A percentile compares a stretch with the other conserved stretches of the same genome.
Conservation (phyloP, 53 echinoderm and acorn worm genomes). For the Henricia sp. region DNA sequence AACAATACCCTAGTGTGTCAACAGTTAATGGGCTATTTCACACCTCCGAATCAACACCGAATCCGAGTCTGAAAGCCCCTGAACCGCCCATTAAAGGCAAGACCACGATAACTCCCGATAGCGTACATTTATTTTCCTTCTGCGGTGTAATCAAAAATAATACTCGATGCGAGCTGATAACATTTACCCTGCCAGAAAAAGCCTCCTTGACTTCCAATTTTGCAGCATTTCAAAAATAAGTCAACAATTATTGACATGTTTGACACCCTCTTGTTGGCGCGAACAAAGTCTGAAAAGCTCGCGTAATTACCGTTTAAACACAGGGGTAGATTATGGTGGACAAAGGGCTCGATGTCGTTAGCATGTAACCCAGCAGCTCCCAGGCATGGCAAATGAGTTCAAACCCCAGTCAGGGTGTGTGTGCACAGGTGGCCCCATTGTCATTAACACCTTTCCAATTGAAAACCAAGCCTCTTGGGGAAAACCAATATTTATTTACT, state of each 20-base stretch:
- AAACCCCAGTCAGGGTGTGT: neutral
- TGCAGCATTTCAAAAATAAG: constrained; percentile 33
- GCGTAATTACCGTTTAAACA: constrained; percentile 40
- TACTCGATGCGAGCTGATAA: constrained; percentile 20
- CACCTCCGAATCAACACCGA: constrained; percentile 40
- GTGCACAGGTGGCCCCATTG: constrained; percentile 39
- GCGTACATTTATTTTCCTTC: neutral
- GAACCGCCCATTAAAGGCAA: constrained; percentile 44
- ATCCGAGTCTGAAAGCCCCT: neutral
- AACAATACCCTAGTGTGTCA: constrained; percentile 7
- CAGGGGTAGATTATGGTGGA: constrained; percentile 31
- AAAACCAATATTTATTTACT: constrained; percentile 21
- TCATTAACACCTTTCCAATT: constrained; percentile 59
- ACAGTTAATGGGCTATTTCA: constrained; percentile 53
- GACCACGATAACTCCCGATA: constrained; percentile 18
- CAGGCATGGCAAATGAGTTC: neutral
- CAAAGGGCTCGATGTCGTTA: constrained; percentile 23
- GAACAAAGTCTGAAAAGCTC: constrained; percentile 38
- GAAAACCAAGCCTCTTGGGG: neutral
- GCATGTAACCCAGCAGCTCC: neutral
- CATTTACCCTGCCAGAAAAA: constrained; percentile 6
- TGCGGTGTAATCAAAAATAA: constrained; percentile 29
- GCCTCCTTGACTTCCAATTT: neutral
- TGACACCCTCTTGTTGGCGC: constrained; percentile 24
- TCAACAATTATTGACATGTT: constrained; percentile 51